phyloP scores from a whole-genome alignment of 2,888 invertebrate species.

The Cataglyphis livida region DNA sequence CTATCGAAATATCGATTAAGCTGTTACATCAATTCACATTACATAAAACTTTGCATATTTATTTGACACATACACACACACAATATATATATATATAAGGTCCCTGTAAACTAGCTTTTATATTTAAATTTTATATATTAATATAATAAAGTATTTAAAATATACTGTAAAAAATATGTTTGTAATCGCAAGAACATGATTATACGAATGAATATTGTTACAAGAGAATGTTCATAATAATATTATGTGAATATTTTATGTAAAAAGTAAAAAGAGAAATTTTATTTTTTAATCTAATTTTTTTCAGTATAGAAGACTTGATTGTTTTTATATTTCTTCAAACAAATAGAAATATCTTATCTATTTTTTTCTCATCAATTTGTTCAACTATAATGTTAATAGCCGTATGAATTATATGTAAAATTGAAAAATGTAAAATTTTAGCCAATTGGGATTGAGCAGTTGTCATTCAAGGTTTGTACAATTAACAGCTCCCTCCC shows the following conservation, averaged over 20 bases:
- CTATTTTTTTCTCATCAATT: too few relatives aligned
- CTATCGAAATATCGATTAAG: background rate
- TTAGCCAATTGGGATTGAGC: background rate
- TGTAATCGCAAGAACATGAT: too few relatives aligned
- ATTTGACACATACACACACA: too few relatives aligned
- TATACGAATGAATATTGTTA: background rate
- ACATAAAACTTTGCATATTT: background rate
- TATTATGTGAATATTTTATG: background rate
- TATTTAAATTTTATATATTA: too few relatives aligned
- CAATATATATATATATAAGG: background rate
- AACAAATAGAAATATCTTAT: background rate
- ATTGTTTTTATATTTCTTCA: background rate
- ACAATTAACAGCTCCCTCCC: background rate
- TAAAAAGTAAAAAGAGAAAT: background rate
- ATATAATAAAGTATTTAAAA: too few relatives aligned
- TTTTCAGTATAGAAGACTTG: background rate
- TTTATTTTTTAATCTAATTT: background rate
- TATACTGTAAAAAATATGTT: too few relatives aligned
- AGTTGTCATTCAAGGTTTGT: constrained; percentile 13
- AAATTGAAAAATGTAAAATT: background rate
- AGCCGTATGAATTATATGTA: background rate
- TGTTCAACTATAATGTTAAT: too few relatives aligned
- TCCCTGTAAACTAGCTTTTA: too few relatives aligned
- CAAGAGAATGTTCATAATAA: background rate
- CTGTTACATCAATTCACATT: background rate